Evolutionary conservation across 2,797 vertebrate species (phyloP).

Genomic region (Clarias fuscus): DNA sequence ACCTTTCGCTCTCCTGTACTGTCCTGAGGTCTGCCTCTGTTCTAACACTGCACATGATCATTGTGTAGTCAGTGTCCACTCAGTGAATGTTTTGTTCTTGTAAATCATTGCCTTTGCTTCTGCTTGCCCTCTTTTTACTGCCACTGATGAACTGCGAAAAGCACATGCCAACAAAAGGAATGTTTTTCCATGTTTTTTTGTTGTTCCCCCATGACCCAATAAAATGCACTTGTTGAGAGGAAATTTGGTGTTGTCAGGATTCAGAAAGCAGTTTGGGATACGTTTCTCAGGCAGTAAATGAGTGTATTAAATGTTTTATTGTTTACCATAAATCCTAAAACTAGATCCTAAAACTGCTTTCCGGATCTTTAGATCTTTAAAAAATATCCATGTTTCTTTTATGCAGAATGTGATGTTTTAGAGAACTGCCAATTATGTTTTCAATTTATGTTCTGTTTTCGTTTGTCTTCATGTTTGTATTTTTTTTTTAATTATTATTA

Average conservation of each 20-base stretch:
- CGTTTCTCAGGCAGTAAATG: conserved; percentile 3
- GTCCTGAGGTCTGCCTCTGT: conserved; percentile 15
- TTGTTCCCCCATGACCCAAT: conserved; percentile 48
- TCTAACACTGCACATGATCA: conserved; percentile 21
- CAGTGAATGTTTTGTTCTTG: conserved; percentile 13
- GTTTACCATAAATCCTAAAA: conserved; percentile 39
- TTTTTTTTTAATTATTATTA: conserved; percentile 43
- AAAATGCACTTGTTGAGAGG: conserved; percentile 58
- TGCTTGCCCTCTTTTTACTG: conserved; percentile 32
- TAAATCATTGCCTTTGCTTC: conserved; percentile 39
- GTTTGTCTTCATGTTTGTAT: conserved; percentile 60
- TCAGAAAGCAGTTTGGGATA: conserved; percentile 60
- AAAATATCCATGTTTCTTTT: conserved; percentile 53
- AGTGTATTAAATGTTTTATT: neutral
- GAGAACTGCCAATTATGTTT: conserved; percentile 62
- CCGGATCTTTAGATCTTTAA: conserved; percentile 55
- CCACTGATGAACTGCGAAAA: conserved; percentile 27
- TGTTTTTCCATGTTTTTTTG: conserved; percentile 28
- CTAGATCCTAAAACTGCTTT: conserved; percentile 59
- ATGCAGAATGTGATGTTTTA: conserved; percentile 55
- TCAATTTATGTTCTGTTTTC: conserved; percentile 67
- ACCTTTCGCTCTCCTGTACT: neutral
- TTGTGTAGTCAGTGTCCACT: conserved; percentile 31
- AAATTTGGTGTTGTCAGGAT: conserved; percentile 47
- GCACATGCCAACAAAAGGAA: conserved; percentile 27